Base-by-base conservation (phyloP, 2,888 invertebrate genomes). In the Rhagium mordax region DNA sequence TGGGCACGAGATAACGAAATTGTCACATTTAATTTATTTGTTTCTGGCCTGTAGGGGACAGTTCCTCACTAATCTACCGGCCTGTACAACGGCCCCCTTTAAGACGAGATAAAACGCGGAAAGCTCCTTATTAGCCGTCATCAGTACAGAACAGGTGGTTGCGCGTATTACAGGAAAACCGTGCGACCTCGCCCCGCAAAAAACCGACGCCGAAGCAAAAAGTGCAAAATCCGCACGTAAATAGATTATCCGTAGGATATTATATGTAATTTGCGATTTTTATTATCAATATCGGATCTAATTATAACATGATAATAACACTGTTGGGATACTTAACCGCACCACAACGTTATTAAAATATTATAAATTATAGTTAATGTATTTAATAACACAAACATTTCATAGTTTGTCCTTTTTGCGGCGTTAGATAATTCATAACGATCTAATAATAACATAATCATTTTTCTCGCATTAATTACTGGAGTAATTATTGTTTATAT, bases 401-500 rank as follows among this genome's bases (percentile, higher is more conserved):
- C 24, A 5, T 47, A 57, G 57, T 55, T 47, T 57, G 67, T 67
- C 21, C 47, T 24, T 55, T 67, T 67, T 24, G 67, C 67, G 67
- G 67, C 67, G 10, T 57, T 55, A 67, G 55, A 65, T 67, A 57
- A 67, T 53, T 57, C 21, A 57, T 53, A 51, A 41, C 41, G 55
- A 67, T 67, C 67, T 67, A 67, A 67, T 67, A 57, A 67, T 67
- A 67, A 41, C 33, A 16, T 48, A 24, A 47, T 55, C 53, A 65
- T 67, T 67, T 67, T 67, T 67, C 41, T 47, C 21, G n/a, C 13
- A 24, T 67, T 67, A 67, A 67, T 67, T 67, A 57, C 51, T 24
- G 16, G 20, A 47, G 57, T 57, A 67, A 67, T 67, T 67, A 67
- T 33, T 57, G 57, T 67, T 67, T 67, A 57, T 67, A 67, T 67